Evolutionary conservation across 2,797 vertebrate species (phyloP).

Genomic region (Amphiprion clarkii): DNA sequence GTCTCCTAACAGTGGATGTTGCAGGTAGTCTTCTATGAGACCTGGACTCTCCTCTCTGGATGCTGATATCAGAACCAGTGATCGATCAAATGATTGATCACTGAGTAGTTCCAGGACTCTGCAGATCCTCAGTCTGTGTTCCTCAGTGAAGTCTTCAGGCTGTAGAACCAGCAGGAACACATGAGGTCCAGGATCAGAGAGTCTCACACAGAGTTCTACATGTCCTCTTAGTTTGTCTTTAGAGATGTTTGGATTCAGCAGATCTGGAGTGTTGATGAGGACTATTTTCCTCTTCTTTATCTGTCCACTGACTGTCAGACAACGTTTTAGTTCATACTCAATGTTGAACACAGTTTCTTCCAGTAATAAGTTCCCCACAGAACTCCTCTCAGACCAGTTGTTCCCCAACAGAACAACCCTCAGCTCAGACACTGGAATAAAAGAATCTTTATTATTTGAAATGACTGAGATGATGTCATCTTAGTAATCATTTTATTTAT

Average conservation of each 20-base stretch:
- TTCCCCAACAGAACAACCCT: not conserved
- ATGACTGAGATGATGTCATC: too few relatives aligned
- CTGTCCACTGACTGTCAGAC: not conserved
- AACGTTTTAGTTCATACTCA: not conserved
- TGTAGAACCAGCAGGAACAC: too few relatives aligned
- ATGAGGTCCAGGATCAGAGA: too few relatives aligned
- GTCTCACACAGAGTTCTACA: too few relatives aligned
- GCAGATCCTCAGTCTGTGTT: not conserved
- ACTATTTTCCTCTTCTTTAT: not conserved
- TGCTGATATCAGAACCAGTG: constrained; percentile 18
- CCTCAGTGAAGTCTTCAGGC: too few relatives aligned
- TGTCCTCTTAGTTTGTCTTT: too few relatives aligned
- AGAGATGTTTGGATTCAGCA: too few relatives aligned
- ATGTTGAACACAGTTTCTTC: not conserved
- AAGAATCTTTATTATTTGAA: not conserved
- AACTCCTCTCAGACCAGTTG: not conserved
- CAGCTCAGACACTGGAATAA: not conserved
- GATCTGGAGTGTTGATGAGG: constrained; percentile 36
- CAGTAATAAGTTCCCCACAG: constrained; percentile 18
- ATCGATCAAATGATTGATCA: constrained; percentile 21
- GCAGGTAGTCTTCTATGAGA: too few relatives aligned
- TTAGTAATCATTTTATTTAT: too few relatives aligned
- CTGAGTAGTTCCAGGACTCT: constrained; percentile 19
- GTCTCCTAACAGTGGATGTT: too few relatives aligned
- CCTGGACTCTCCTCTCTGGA: not conserved